Conservation (phyloP, 2,113 vertebrate species). For the Salvator merianae region DNA sequence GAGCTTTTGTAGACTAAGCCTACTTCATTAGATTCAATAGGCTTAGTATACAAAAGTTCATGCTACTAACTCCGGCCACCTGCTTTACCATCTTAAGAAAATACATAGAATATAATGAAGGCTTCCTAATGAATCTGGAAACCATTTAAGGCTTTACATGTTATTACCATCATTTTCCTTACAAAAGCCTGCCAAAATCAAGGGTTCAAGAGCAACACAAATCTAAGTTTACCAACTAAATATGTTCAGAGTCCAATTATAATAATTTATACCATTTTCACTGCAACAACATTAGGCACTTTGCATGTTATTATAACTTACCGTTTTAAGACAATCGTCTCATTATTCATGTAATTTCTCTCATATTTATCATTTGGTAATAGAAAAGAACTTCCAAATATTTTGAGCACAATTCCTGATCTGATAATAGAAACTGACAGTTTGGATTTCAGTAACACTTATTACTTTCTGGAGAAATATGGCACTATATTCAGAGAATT, state of each 20-base stretch:
- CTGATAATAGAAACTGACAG: conserved; percentile 12
- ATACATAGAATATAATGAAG: no score
- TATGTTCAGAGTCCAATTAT: conserved; percentile 32
- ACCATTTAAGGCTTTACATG: not conserved
- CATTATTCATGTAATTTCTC: not conserved
- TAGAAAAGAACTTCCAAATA: conserved; percentile 19
- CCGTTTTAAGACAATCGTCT: not conserved
- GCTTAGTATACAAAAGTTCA: no score
- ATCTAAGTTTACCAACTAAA: no score
- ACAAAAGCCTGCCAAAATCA: not conserved
- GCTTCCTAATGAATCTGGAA: not conserved
- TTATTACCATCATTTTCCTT: not conserved
- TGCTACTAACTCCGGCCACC: no score
- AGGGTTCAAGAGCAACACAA: not conserved
- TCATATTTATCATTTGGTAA: not conserved
- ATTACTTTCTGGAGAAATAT: not conserved
- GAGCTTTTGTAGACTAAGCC: no score
- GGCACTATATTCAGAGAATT: not conserved
- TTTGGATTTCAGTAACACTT: not conserved
- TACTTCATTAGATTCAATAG: no score
- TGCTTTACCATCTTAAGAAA: no score
- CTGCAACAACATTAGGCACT: not conserved
- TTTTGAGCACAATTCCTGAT: conserved; percentile 2
- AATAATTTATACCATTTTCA: conserved; percentile 39
- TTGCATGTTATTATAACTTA: not conserved